Percentiles rank a stretch among this genome's conserved stretches.
phyloP scores from a whole-genome alignment of 2,113 vertebrate genomes.

The Balaeniceps rex region DNA sequence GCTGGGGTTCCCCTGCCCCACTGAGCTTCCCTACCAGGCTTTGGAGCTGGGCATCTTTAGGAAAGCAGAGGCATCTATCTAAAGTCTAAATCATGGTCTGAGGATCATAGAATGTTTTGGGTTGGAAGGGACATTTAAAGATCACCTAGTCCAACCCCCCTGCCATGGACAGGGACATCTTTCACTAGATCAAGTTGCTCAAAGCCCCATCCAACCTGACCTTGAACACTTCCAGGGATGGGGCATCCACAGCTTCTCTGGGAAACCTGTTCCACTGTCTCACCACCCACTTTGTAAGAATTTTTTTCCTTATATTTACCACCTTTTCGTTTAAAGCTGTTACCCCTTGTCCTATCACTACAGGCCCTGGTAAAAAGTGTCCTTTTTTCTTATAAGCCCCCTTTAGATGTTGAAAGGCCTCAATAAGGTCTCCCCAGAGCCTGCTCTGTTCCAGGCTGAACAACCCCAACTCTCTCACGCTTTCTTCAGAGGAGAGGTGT shows the following conservation, averaged over 20 bases:
- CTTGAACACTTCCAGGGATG: background rate
- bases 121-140: background rate
- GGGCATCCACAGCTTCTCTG: background rate
- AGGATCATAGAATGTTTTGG: background rate
- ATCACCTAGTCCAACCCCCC: fast-evolving
- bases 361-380: background rate
- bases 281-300: background rate
- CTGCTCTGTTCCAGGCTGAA: background rate
- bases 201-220: background rate
- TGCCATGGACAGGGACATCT: background rate
- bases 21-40: background rate
- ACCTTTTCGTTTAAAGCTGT: background rate
- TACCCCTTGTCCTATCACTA: background rate
- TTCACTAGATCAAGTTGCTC: background rate
- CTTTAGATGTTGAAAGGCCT: background rate
- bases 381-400: background rate
- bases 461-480: background rate
- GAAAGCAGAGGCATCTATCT: background rate
- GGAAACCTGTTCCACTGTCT: background rate
- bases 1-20: background rate
- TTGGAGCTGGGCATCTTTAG: background rate
- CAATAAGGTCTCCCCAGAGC: background rate
- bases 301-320: background rate
- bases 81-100: background rate
- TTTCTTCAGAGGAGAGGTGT: background rate